Percentiles rank a stretch among this genome's conserved stretches.
Evolutionary conservation across 2,888 invertebrate species (phyloP).

Genomic region (Metallyticus violacea): DNA sequence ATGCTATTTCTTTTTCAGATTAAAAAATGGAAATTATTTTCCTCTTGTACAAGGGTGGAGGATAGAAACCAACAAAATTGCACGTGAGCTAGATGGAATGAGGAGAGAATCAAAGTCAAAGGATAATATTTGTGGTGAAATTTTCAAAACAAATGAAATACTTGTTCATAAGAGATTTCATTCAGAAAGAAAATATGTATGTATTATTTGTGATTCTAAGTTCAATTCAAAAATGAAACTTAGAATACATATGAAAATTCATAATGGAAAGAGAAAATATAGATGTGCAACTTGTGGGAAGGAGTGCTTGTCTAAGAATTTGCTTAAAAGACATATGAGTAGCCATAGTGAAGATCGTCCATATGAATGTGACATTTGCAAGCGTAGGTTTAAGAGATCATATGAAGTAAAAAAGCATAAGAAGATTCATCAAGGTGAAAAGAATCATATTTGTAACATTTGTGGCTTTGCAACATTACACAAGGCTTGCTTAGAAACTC

Average conservation of each 20-base stretch:
- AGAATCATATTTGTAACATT: conserved; percentile 28
- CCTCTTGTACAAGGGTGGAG: too few relatives aligned
- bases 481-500: conserved; percentile 31
- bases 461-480: conserved; percentile 33
- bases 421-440: conserved; percentile 35
- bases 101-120: too few relatives aligned
- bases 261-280: conserved; percentile 24
- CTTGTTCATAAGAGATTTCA: conserved; percentile 16
- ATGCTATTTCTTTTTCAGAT: too few relatives aligned
- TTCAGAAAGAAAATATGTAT: conserved; percentile 19
- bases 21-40: too few relatives aligned
- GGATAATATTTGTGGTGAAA: conserved; percentile 27
- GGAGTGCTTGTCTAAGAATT: conserved; percentile 25
- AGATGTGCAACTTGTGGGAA: conserved; percentile 28
- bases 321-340: conserved; percentile 24
- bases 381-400: conserved; percentile 31
- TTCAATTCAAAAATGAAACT: conserved; percentile 22
- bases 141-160: conserved; percentile 12
- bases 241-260: conserved; percentile 25
- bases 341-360: conserved; percentile 28
- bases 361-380: conserved; percentile 30
- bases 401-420: conserved; percentile 36
- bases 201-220: conserved; percentile 12
- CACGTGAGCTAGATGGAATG: too few relatives aligned
- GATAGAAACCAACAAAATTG: too few relatives aligned